A percentile compares a stretch with the other conserved stretches of the same genome.
These are phyloP conservation scores for Odontamblyopus lacepedii DNA, from an alignment of 2,797 vertebrate species.

Conservation along the genomic window DNA sequence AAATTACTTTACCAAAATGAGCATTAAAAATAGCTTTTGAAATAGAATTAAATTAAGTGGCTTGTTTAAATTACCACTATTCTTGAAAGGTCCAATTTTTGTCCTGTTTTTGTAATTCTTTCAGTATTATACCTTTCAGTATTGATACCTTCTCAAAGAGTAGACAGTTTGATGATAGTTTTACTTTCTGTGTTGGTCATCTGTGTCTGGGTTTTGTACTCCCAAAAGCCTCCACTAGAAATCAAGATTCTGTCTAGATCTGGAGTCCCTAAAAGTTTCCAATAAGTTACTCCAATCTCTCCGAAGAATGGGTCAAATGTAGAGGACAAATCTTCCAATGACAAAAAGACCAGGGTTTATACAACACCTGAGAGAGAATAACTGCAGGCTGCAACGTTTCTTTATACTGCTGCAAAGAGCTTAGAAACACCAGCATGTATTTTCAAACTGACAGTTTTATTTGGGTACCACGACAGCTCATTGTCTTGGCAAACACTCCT, in stretches of 20 bases:
- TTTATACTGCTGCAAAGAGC: neutral
- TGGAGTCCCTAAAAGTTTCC: too few relatives aligned
- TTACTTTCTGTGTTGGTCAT: neutral
- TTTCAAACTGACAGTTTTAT: slow-evolving; percentile 4
- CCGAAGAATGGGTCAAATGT: neutral
- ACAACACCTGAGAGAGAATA: neutral
- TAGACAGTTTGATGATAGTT: too few relatives aligned
- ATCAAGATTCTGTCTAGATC: too few relatives aligned
- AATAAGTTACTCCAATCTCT: too few relatives aligned
- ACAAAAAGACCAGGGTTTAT: neutral
- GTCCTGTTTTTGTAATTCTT: too few relatives aligned
- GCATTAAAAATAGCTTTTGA: too few relatives aligned
- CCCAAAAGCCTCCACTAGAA: neutral
- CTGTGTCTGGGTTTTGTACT: neutral
- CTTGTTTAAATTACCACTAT: too few relatives aligned
- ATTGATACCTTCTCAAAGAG: too few relatives aligned
- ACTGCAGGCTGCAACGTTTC: neutral
- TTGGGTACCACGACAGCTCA: neutral
- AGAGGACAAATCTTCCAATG: neutral
- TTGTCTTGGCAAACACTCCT: neutral
- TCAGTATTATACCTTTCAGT: too few relatives aligned
- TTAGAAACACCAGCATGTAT: neutral
- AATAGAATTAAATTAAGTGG: too few relatives aligned
- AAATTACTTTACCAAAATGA: too few relatives aligned
- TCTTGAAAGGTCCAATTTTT: too few relatives aligned